These are phyloP conservation scores for Lophochroa leadbeateri DNA, from an alignment of 2,113 vertebrate species.

Conservation along the genomic window DNA sequence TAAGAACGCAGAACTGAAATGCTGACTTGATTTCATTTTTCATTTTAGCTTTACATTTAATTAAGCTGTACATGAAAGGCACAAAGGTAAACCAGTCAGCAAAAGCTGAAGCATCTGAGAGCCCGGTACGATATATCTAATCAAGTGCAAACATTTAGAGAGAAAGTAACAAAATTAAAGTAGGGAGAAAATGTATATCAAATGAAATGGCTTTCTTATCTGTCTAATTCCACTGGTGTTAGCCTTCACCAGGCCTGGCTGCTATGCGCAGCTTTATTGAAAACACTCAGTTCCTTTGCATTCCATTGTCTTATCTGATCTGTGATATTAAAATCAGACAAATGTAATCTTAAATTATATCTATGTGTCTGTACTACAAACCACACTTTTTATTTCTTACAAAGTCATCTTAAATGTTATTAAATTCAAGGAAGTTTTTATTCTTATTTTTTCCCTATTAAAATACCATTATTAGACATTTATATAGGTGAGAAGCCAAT, in stretches of 20 bases:
- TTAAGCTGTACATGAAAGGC: background rate
- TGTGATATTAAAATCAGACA: background rate
- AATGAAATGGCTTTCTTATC: background rate
- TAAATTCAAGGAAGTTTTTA: background rate
- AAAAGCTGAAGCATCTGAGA: background rate
- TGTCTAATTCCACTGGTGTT: background rate
- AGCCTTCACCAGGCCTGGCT: background rate
- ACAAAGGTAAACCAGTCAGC: background rate
- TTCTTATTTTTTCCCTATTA: background rate
- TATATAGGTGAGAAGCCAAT: background rate
- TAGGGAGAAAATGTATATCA: background rate
- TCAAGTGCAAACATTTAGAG: background rate
- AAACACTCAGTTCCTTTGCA: background rate
- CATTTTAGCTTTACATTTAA: background rate
- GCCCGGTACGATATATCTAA: accelerated
- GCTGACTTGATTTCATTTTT: background rate
- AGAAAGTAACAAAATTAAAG: background rate
- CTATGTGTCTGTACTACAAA: background rate
- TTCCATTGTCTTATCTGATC: background rate
- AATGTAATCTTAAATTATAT: background rate
- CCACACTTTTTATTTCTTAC: background rate
- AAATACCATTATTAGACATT: background rate
- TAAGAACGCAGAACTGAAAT: background rate
- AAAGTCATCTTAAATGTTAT: background rate
- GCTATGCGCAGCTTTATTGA: background rate